Evolutionary conservation across 2,888 invertebrate genomes (phyloP), one percentile per base, ranked within the genome.

Genomic region (Germaria angustata): DNA sequence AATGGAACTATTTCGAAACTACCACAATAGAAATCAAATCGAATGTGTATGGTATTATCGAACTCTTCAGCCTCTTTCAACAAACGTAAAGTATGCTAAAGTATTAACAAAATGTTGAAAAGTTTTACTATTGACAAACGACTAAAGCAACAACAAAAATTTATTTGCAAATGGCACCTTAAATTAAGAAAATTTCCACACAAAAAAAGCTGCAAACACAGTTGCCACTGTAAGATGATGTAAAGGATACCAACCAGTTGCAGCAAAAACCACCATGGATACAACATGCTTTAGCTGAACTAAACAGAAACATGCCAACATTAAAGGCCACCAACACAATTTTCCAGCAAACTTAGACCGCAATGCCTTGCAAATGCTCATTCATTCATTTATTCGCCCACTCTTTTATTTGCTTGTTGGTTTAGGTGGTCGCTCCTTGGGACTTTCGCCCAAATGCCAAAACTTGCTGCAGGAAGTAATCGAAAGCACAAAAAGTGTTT

Each of bases 141-240:
- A n/a, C n/a, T n/a, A n/a, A n/a, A n/a, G n/a, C n/a, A 53, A 75
- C 22, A 75, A 71, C 69, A 65, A 76, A 51, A 44, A 59, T 36
- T 15, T 13, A 13, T 20, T 34, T 17, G 11, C n/a, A 46, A 57
- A 17, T 20, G 22, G 32, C n/a, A 13, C 32, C 28, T 9, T 28
- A 44, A 55, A 28, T n/a, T 7, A 24, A n/a, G 28, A 28, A 28
- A 79, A 59, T 65, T 69, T 11, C 34, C 7, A 28, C 55, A 46
- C 34, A 81, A 22, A 59, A 4, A 22, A 32, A 7, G 71, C 68
- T 71, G 71, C 59, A 65, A 75, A 82, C 82, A 82, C 75, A 79
- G 79, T 79, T 79, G 79, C 71, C 79, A 71, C 65, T 78, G 49
- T 73, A 68, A 73, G 65, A 73, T 20, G 57, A 63, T 59, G 59